Evolutionary conservation across 2,888 invertebrate species (phyloP).

Genomic region (Lycaena phlaeas): DNA sequence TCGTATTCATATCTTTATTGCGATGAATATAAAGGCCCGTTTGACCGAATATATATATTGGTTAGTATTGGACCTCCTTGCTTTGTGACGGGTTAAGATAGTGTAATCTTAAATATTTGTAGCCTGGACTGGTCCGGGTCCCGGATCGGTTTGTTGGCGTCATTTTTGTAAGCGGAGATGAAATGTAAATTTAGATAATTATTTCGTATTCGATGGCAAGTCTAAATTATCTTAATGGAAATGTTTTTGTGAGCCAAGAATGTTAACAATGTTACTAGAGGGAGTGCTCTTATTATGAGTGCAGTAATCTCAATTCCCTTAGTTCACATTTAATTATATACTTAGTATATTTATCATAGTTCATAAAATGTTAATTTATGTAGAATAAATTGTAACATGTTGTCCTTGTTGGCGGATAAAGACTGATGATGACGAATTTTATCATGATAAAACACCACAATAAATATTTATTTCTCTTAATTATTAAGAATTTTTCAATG

Average conservation of each 20-base stretch:
- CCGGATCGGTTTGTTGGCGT: slow-evolving; percentile 20
- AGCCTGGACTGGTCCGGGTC: slow-evolving; percentile 23
- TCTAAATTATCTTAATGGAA: slow-evolving; percentile 5
- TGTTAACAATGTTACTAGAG: not conserved
- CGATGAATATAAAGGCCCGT: slow-evolving; percentile 10
- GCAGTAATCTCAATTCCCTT: too few relatives aligned
- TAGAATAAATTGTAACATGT: too few relatives aligned
- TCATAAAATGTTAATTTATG: too few relatives aligned
- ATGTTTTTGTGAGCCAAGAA: slow-evolving; percentile 1
- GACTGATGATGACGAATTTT: too few relatives aligned
- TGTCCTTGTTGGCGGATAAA: too few relatives aligned
- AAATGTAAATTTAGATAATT: slow-evolving; percentile 5
- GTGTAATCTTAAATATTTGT: slow-evolving; percentile 30
- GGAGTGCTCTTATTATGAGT: too few relatives aligned
- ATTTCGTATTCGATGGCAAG: slow-evolving; percentile 1
- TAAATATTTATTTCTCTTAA: too few relatives aligned
- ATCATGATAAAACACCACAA: too few relatives aligned
- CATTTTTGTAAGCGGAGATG: slow-evolving; percentile 14
- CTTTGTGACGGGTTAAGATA: slow-evolving; percentile 27
- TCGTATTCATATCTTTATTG: slow-evolving; percentile 14
- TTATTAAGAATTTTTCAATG: too few relatives aligned
- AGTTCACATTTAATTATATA: too few relatives aligned
- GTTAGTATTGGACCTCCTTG: slow-evolving; percentile 25
- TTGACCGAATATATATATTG: slow-evolving; percentile 7
- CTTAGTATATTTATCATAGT: too few relatives aligned